Evolutionary conservation across 1,140 invertebrate species (phyloP).

Genomic region (Temnothorax nylanderi): DNA sequence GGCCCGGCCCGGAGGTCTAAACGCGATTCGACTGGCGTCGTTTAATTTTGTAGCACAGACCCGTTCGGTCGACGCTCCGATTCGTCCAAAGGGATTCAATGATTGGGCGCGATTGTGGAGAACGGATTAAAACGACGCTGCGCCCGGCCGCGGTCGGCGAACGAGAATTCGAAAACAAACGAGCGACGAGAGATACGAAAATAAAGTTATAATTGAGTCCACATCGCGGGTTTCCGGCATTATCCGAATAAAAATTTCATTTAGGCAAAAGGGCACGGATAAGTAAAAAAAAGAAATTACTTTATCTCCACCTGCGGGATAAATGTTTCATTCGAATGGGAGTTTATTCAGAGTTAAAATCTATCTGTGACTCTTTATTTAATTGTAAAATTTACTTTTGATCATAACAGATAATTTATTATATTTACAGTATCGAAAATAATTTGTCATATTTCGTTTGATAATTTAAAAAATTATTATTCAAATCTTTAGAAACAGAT

Average conservation of each 20-base stretch:
- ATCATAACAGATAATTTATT: neutral
- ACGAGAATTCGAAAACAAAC: conserved; percentile 29
- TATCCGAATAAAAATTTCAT: conserved; percentile 52
- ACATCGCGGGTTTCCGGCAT: neutral
- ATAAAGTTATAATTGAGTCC: conserved; percentile 54
- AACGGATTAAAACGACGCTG: conserved; percentile 57
- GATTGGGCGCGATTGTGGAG: conserved; percentile 58
- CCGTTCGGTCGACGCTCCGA: conserved; percentile 12
- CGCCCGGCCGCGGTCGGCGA: neutral
- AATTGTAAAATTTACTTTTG: neutral
- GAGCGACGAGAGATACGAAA: conserved; percentile 41
- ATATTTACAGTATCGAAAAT: neutral
- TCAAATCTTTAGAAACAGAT: neutral
- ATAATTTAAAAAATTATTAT: neutral
- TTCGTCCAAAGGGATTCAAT: conserved; percentile 58
- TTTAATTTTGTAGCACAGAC: conserved; percentile 55
- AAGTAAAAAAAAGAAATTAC: conserved; percentile 13
- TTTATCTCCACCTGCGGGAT: neutral
- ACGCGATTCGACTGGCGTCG: conserved; percentile 46
- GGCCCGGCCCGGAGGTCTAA: neutral
- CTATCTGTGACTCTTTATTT: neutral
- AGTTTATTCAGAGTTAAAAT: conserved; percentile 13
- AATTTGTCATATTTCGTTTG: neutral
- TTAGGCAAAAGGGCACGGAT: conserved; percentile 21
- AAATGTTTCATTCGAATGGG: conserved; percentile 4